These are phyloP conservation scores for Sphenopsis melanotis DNA, from an alignment of 2,797 vertebrate genomes.

Conservation along the genomic window DNA sequence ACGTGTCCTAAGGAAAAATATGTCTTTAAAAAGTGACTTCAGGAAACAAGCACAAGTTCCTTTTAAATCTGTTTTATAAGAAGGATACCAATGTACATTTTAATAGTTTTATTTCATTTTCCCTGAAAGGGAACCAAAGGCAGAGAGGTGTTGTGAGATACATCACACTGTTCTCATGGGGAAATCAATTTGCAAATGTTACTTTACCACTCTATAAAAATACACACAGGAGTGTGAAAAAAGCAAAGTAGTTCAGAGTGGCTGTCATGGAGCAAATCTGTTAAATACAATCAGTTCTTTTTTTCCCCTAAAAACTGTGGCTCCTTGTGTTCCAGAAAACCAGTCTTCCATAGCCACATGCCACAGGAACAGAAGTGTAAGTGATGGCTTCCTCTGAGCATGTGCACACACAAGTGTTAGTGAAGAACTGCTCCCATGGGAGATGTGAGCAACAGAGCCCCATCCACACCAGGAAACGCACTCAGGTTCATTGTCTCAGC, in stretches of 20 bases:
- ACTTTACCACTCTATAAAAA: conserved; percentile 76
- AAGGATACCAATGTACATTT: conserved; percentile 59
- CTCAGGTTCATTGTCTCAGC: neutral
- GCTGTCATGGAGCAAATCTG: conserved; percentile 22
- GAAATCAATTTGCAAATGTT: conserved; percentile 64
- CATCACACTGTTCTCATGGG: conserved; percentile 46
- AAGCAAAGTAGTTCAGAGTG: conserved; percentile 38
- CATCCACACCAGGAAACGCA: neutral
- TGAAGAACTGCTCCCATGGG: conserved; percentile 9
- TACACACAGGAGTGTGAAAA: conserved; percentile 61
- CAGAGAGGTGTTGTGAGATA: conserved; percentile 68
- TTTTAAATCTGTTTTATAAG: conserved; percentile 38
- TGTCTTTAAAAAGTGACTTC: neutral
- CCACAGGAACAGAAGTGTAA: conserved; percentile 44
- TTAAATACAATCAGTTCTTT: conserved; percentile 55
- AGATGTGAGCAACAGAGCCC: neutral
- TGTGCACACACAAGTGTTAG: conserved; percentile 32
- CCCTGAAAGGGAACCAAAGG: conserved; percentile 57
- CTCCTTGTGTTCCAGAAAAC: conserved; percentile 16
- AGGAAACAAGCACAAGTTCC: neutral
- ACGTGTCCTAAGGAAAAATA: neutral
- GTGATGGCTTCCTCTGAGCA: conserved; percentile 43
- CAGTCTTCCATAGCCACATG: conserved; percentile 37
- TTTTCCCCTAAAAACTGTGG: neutral
- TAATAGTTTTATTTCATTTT: conserved; percentile 42